Conservation (phyloP, 2,113 vertebrate genomes). For the Semnopithecus entellus region DNA sequence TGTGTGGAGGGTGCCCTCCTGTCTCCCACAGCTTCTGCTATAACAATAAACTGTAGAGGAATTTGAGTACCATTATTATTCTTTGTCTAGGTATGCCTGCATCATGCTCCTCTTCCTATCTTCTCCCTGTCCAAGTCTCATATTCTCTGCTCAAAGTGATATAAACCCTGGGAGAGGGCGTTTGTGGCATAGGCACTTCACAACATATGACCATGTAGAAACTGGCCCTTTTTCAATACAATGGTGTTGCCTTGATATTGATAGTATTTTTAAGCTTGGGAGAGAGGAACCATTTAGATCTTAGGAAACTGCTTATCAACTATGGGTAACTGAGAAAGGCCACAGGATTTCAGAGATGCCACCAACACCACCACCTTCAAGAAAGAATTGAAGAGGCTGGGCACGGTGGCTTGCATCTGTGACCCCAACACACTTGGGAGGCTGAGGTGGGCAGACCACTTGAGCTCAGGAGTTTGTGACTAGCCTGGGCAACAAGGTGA, state of each 20-base stretch:
- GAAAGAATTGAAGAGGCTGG: neutral
- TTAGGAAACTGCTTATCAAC: neutral
- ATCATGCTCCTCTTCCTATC: neutral
- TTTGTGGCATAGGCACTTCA: neutral
- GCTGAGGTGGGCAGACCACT: too few species aligned
- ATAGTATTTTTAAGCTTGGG: neutral
- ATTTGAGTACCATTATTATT: conserved; percentile 18
- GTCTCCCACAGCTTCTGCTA: conserved; percentile 65
- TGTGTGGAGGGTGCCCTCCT: conserved; percentile 47
- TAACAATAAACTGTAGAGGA: conserved; percentile 79
- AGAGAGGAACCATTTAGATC: neutral
- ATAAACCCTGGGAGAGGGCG: neutral
- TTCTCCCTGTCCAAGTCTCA: neutral
- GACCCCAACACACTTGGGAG: too few species aligned
- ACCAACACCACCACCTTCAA: neutral
- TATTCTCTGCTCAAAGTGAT: neutral
- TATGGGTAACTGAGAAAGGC: neutral
- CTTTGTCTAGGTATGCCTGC: neutral
- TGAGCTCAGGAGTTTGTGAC: too few species aligned
- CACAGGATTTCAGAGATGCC: neutral
- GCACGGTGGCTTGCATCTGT: too few species aligned
- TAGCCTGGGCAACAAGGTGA: too few species aligned
- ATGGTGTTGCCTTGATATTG: neutral
- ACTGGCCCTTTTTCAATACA: neutral
- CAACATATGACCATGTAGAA: neutral